Evolutionary conservation across 2,888 invertebrate genomes (phyloP).

Genomic region (Eretmocerus hayati): DNA sequence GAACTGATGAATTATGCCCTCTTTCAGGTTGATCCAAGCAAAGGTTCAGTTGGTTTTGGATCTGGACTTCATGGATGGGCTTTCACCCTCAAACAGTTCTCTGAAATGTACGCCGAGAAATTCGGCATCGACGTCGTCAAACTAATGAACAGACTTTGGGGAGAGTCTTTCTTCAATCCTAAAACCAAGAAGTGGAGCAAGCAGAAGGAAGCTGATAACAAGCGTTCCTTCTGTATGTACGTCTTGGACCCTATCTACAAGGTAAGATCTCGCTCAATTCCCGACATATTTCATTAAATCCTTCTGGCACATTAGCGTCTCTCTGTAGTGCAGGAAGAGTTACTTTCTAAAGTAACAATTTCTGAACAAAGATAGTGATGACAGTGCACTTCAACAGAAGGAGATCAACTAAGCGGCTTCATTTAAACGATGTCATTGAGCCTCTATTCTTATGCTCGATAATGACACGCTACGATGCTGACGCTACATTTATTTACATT

Average conservation of each 20-base stretch:
- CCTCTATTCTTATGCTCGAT: conserved; percentile 76
- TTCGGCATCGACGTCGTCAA: conserved; percentile 97
- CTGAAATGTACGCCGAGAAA: conserved; percentile 98
- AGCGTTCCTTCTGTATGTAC: conserved; percentile 98
- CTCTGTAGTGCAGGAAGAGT: conserved; percentile 34
- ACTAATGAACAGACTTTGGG: conserved; percentile 97
- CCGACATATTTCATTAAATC: conserved; percentile 5
- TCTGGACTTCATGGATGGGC: conserved; percentile 99
- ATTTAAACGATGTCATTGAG: conserved; percentile 65
- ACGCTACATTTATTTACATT: conserved; percentile 18
- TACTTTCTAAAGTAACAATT: conserved; percentile 19
- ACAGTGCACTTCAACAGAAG: conserved; percentile 63
- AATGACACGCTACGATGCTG: conserved; percentile 55
- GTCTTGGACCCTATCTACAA: conserved; percentile 98
- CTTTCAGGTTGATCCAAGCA: conserved; percentile 80
- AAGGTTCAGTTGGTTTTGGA: conserved; percentile 98
- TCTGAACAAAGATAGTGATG: conserved; percentile 50
- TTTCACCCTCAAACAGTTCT: conserved; percentile 98
- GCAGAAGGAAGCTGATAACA: conserved; percentile 82
- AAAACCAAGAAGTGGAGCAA: conserved; percentile 98
- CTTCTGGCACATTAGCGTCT: conserved; percentile 43
- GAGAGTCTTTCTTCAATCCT: conserved; percentile 97
- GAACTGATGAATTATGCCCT: conserved; percentile 1
- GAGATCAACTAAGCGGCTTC: conserved; percentile 49
- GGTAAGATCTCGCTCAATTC: conserved; percentile 48